phyloP scores from a whole-genome alignment of 2,113 vertebrate species.

The Campylomormyrus tamandua region DNA sequence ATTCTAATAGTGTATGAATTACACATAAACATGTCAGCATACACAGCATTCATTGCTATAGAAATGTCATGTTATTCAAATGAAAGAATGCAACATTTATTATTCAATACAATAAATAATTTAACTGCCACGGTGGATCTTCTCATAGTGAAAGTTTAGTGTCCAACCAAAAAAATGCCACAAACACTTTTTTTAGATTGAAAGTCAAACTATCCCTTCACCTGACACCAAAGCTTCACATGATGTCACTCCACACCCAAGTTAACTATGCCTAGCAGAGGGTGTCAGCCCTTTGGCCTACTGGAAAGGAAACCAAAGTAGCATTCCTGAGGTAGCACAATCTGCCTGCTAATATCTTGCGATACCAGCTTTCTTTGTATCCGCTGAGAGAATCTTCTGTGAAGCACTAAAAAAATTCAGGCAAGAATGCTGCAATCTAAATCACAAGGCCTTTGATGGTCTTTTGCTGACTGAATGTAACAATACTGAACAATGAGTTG shows the following conservation, averaged over 20 bases:
- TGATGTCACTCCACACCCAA: neutral
- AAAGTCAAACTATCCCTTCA: neutral
- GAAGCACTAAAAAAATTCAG: no score
- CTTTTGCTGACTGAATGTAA: no score
- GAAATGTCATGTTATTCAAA: neutral
- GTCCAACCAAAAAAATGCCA: neutral
- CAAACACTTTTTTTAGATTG: neutral
- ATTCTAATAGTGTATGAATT: neutral
- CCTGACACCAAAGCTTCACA: neutral
- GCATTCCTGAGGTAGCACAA: neutral
- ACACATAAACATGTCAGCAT: neutral
- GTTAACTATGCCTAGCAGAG: neutral
- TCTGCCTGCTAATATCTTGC: neutral
- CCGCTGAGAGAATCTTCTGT: no score
- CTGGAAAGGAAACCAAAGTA: neutral
- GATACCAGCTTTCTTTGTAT: neutral
- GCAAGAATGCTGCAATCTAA: no score
- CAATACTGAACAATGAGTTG: no score
- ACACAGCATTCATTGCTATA: neutral
- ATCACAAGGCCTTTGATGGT: no score
- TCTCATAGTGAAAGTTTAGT: neutral
- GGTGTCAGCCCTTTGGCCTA: neutral
- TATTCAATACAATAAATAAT: neutral
- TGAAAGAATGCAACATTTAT: neutral
- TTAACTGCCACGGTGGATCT: neutral